Evolutionary conservation across 2,888 invertebrate species (phyloP).

Genomic region (Julus scandinavius): DNA sequence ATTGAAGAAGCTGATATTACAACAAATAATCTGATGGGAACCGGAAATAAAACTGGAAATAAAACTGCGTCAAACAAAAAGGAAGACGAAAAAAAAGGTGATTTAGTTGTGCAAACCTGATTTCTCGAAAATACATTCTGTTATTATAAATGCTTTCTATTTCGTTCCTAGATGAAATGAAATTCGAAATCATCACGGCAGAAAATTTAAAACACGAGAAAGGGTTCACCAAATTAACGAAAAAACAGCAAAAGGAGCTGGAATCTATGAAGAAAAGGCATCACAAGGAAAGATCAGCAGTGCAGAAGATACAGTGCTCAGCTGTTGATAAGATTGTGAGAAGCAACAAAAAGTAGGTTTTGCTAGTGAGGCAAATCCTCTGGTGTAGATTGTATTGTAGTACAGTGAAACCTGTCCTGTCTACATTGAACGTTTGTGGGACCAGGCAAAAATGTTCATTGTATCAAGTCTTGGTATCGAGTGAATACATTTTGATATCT

Average conservation of each 20-base stretch:
- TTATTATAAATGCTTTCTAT: neutral
- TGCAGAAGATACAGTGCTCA: constrained; percentile 91
- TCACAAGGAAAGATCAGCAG: constrained; percentile 86
- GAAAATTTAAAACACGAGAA: constrained; percentile 85
- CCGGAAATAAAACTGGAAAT: constrained; percentile 67
- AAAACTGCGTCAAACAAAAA: constrained; percentile 69
- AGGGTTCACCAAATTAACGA: constrained; percentile 88
- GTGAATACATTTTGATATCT: too few relatives aligned
- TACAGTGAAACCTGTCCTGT: too few relatives aligned
- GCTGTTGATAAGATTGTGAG: constrained; percentile 94
- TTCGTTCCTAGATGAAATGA: constrained; percentile 69
- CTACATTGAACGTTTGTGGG: too few relatives aligned
- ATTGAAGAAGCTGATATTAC: constrained; percentile 80
- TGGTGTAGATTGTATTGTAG: too few relatives aligned
- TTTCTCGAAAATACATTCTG: neutral
- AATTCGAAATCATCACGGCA: constrained; percentile 90
- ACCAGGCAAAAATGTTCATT: too few relatives aligned
- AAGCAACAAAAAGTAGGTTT: constrained; percentile 83
- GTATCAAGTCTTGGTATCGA: too few relatives aligned
- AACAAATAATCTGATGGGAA: constrained; percentile 68
- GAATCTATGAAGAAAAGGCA: constrained; percentile 93
- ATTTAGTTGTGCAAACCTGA: neutral
- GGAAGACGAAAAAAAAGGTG: constrained; percentile 68
- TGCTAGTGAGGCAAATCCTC: constrained; percentile 54
- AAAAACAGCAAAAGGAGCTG: constrained; percentile 95